Conservation (phyloP, 2,113 vertebrate genomes). For the Pseudorectes ferrugineus region DNA sequence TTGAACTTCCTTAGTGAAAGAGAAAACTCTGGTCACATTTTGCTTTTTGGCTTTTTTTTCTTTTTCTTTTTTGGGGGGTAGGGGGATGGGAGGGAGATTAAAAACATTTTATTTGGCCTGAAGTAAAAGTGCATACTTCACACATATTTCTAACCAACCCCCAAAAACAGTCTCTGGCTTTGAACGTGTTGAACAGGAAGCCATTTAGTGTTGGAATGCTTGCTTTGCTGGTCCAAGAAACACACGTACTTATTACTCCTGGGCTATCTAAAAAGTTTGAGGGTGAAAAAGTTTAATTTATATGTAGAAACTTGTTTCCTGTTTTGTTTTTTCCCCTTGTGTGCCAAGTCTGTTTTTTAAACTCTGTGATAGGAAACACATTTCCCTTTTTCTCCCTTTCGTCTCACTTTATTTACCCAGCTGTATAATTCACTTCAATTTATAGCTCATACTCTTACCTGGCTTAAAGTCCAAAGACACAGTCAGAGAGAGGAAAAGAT, state of each 20-base stretch:
- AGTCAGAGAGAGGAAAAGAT: conserved; percentile 42
- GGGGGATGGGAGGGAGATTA: conserved; percentile 23
- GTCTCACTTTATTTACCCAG: conserved; percentile 71
- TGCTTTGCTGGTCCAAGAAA: conserved; percentile 82
- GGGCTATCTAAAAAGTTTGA: conserved; percentile 75
- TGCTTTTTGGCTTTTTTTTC: conserved; percentile 36
- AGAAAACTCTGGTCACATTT: conserved; percentile 71
- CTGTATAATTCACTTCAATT: conserved; percentile 70
- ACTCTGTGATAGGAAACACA: conserved; percentile 72
- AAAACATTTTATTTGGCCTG: conserved; percentile 93
- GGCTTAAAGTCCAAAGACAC: conserved; percentile 65
- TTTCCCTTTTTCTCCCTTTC: conserved; percentile 42
- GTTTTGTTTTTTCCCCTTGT: conserved; percentile 65
- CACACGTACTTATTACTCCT: conserved; percentile 81
- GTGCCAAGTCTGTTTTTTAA: conserved; percentile 72
- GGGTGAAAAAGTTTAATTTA: conserved; percentile 83
- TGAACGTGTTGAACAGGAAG: conserved; percentile 91
- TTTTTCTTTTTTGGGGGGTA: neutral
- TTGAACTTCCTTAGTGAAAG: conserved; percentile 67
- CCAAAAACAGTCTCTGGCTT: conserved; percentile 79
- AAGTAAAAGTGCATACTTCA: conserved; percentile 85
- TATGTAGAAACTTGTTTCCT: conserved; percentile 77
- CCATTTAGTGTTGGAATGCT: conserved; percentile 91
- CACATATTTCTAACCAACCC: conserved; percentile 88
- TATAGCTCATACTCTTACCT: conserved; percentile 69